A percentile compares a stretch with the other conserved stretches of the same genome.
Evolutionary conservation across 2,113 vertebrate species (phyloP).

Genomic region (Ascaphus truei): DNA sequence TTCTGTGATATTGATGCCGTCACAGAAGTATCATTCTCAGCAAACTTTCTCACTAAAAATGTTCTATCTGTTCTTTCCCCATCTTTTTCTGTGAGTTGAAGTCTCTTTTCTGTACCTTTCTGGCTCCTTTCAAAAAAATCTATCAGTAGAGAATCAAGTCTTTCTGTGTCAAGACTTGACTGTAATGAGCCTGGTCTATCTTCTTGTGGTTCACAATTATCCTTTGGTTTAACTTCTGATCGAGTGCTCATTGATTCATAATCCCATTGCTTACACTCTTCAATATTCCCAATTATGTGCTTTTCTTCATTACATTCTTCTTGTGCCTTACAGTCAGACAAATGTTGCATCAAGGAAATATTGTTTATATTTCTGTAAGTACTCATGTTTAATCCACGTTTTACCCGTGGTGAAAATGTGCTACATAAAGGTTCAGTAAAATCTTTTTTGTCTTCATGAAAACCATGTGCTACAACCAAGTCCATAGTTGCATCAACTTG

Average conservation of each 20-base stretch:
- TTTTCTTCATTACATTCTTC: background rate
- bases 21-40: background rate
- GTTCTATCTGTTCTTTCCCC: background rate
- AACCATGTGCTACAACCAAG: background rate
- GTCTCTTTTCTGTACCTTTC: background rate
- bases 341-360: background rate
- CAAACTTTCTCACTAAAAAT: background rate
- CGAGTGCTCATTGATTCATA: background rate
- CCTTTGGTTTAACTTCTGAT: background rate
- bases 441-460: background rate
- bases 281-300: background rate
- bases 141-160: background rate
- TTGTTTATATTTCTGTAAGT: background rate
- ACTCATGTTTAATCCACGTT: background rate
- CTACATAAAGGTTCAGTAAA: background rate
- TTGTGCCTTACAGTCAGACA: background rate
- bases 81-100: background rate
- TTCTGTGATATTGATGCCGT: background rate
- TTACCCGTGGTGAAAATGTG: background rate
- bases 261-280: background rate
- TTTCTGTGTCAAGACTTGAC: conserved; percentile 7
- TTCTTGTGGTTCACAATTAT: background rate
- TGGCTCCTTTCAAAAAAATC: background rate
- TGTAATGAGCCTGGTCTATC: background rate
- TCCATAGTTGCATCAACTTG: background rate